Evolutionary conservation across 2,888 invertebrate genomes (phyloP), one percentile per base, ranked within the genome.

Genomic region (Aplocera efformata): DNA sequence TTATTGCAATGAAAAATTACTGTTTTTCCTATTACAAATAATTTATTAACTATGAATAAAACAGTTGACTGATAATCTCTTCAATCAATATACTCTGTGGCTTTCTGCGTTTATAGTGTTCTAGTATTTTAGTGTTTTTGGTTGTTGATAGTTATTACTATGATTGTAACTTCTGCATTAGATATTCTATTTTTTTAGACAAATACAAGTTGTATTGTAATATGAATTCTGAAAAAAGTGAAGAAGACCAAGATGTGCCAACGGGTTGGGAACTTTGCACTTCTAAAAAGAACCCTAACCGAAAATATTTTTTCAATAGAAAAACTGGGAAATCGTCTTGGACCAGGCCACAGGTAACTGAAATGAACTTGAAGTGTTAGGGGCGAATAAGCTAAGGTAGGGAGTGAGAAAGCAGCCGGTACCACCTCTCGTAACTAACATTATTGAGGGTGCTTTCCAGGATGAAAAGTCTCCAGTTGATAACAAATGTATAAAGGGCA

Each of bases 311-410:
- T 72, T 88, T 86, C 58, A 83, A 88, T 55, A 81, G 65, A 55
- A 84, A 73, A 70, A 86, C 82, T 35, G 86, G 86, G 48, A 81
- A 78, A 63, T 86, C 88, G 44, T 83, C 79, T 47, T 88, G 88
- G 88, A 76, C 77, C 21, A 66, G 77, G 68, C 86, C 88, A 38
- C 74, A 76, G 79, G 88, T 86, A 67, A 67, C 67, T 28, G n/a
- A n/a, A n/a, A 8, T 30, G n/a, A n/a, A n/a, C n/a, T n/a, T n/a
- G n/a, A n/a, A n/a, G n/a, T n/a, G n/a, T n/a, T n/a, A n/a, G n/a
- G n/a, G n/a, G n/a, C n/a, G n/a, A n/a, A n/a, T n/a, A n/a, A n/a
- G n/a, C n/a, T n/a, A n/a, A n/a, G n/a, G n/a, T n/a, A n/a, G n/a
- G n/a, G n/a, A n/a, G n/a, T n/a, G n/a, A n/a, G n/a, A n/a, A n/a